phyloP scores from a whole-genome alignment of 1,140 invertebrate genomes.

The Wasmannia auropunctata region DNA sequence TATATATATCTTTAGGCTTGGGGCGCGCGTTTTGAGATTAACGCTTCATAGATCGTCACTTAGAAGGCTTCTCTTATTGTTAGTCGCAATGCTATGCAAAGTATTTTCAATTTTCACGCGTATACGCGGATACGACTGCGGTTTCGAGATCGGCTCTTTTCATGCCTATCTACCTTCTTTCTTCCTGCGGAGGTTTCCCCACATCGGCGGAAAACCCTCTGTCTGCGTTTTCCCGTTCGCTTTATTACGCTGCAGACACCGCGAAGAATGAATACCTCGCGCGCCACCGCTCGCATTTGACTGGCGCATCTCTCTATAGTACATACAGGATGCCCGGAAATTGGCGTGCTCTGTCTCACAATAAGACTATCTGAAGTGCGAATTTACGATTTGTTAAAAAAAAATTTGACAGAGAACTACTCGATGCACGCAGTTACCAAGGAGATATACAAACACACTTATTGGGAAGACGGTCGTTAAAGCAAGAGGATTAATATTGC shows the following conservation, averaged over 20 bases:
- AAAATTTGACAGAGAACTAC: neutral
- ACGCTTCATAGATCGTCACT: slow-evolving; percentile 24
- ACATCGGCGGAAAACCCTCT: slow-evolving; percentile 34
- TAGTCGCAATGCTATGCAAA: slow-evolving; percentile 67
- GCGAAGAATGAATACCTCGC: slow-evolving; percentile 38
- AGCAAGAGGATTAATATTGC: slow-evolving; percentile 16
- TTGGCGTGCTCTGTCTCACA: slow-evolving; percentile 17
- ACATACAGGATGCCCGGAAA: neutral
- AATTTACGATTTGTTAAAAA: slow-evolving; percentile 21
- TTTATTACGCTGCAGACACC: slow-evolving; percentile 64
- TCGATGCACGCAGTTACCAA: neutral
- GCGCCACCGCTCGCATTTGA: slow-evolving; percentile 26
- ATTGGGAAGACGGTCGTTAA: neutral
- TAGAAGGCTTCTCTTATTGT: neutral
- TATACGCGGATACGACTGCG: slow-evolving; percentile 26
- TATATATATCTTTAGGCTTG: neutral
- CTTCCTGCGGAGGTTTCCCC: slow-evolving; percentile 49
- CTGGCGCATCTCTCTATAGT: slow-evolving; percentile 25
- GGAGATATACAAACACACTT: neutral
- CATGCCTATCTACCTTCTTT: slow-evolving; percentile 59
- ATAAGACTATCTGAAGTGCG: slow-evolving; percentile 1
- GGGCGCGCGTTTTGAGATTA: slow-evolving; percentile 17
- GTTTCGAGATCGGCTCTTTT: slow-evolving; percentile 42
- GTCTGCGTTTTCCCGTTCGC: slow-evolving; percentile 28
- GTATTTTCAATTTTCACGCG: slow-evolving; percentile 76